These are phyloP conservation scores for Crenichthys baileyi DNA, from an alignment of 2,797 vertebrate genomes.

Conservation along the genomic window DNA sequence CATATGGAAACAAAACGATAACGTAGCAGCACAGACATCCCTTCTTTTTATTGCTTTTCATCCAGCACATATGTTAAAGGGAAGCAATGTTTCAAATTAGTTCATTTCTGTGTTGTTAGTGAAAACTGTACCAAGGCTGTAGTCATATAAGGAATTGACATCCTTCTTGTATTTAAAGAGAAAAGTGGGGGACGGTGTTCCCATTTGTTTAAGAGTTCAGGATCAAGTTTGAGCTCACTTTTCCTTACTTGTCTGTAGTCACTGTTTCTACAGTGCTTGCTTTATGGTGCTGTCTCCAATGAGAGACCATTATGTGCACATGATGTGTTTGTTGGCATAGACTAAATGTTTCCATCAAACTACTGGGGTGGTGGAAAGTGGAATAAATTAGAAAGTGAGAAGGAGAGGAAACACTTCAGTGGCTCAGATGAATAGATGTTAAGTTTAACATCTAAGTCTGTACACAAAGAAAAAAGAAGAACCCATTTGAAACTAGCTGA, in stretches of 20 bases:
- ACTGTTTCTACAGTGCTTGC: conserved; percentile 44
- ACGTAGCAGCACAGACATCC: conserved; percentile 58
- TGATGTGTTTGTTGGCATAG: conserved; percentile 68
- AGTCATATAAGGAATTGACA: conserved; percentile 18
- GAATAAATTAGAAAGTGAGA: conserved; percentile 46
- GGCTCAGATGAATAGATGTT: conserved; percentile 38
- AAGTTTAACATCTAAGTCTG: conserved; percentile 25
- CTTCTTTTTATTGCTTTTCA: conserved; percentile 41
- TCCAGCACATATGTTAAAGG: conserved; percentile 68
- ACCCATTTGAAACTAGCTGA: neutral
- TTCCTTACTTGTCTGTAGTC: conserved; percentile 46
- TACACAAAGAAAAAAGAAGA: conserved; percentile 8
- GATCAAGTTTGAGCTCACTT: conserved; percentile 44
- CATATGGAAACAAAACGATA: conserved; percentile 73
- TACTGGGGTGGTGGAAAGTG: conserved; percentile 50
- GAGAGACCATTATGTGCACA: conserved; percentile 53
- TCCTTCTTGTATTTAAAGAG: conserved; percentile 14
- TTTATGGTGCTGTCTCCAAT: conserved; percentile 52
- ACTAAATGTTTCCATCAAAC: conserved; percentile 60
- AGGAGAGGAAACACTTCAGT: conserved; percentile 44
- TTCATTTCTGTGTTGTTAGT: conserved; percentile 51
- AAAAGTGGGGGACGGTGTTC: conserved; percentile 16
- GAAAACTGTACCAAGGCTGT: conserved; percentile 34
- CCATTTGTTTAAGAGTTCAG: conserved; percentile 38
- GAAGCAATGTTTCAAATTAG: conserved; percentile 54